Conservation (phyloP, 1,140 invertebrate species). For the Habropoda laboriosa region DNA sequence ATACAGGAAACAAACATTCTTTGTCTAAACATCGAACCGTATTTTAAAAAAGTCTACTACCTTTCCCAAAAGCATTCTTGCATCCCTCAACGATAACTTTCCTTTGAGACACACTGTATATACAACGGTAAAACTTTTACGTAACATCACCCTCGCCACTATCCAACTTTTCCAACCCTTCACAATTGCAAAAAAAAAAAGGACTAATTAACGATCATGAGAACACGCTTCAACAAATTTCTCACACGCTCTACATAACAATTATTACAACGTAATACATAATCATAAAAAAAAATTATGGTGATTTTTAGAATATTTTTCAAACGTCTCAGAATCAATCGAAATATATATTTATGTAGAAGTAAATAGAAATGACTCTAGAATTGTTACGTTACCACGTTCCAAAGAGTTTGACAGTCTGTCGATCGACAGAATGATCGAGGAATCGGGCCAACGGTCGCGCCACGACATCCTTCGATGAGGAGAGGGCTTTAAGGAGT, state of each 20-base stretch:
- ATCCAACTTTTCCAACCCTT: constrained; percentile 6
- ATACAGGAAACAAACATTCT: no score
- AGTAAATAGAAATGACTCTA: no score
- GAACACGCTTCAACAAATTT: constrained; percentile 13
- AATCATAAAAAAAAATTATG: no score
- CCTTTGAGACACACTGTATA: neutral
- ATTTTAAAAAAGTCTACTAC: neutral
- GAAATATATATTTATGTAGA: no score
- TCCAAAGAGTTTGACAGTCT: neutral
- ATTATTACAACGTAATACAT: neutral
- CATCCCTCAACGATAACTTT: neutral
- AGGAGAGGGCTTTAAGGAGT: constrained; percentile 9
- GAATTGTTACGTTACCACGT: constrained; percentile 23
- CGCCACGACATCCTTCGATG: constrained; percentile 9
- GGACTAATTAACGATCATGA: neutral
- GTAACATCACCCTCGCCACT: constrained; percentile 3
- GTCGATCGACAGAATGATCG: neutral
- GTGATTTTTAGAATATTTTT: no score
- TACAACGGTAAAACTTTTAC: neutral
- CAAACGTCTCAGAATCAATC: no score
- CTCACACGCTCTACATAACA: neutral
- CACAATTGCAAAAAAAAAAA: constrained; percentile 1
- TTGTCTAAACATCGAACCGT: no score
- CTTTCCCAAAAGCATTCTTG: neutral
- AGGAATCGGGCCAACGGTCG: neutral